Conservation (phyloP, 2,797 vertebrate genomes). For the Sylvia borin region DNA sequence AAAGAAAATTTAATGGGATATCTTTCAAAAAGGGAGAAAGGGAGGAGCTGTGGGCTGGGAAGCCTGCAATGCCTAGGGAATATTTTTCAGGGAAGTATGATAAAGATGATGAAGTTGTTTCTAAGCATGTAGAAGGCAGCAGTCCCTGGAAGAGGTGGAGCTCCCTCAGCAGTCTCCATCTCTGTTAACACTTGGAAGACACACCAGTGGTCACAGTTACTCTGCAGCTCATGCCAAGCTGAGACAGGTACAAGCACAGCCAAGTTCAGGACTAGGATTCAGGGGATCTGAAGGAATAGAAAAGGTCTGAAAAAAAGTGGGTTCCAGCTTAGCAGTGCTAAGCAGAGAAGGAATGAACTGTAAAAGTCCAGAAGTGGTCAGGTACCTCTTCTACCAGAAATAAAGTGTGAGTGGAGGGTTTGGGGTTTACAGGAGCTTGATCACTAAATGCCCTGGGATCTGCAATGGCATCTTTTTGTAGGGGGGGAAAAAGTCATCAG, state of each 20-base stretch:
- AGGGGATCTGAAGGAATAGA: neutral
- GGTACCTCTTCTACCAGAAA: neutral
- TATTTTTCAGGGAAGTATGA: neutral
- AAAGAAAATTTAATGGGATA: neutral
- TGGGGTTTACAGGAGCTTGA: neutral
- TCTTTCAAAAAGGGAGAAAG: neutral
- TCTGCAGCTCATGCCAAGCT: neutral
- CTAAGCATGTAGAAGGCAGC: neutral
- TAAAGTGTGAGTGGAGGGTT: neutral
- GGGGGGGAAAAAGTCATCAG: fast-evolving
- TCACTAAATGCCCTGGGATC: neutral
- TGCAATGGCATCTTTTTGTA: neutral
- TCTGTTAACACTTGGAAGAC: neutral
- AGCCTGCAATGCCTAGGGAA: neutral
- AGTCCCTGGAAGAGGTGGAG: neutral
- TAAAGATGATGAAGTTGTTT: neutral
- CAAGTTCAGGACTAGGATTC: neutral
- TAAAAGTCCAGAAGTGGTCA: neutral
- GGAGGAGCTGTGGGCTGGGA: neutral
- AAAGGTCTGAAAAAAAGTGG: neutral
- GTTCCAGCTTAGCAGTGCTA: neutral
- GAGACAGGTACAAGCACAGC: neutral
- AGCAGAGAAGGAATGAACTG: neutral
- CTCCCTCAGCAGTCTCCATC: neutral
- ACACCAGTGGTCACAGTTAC: fast-evolving